Evolutionary conservation across 1,140 invertebrate species (phyloP).

Genomic region (Drosophila dunni): DNA sequence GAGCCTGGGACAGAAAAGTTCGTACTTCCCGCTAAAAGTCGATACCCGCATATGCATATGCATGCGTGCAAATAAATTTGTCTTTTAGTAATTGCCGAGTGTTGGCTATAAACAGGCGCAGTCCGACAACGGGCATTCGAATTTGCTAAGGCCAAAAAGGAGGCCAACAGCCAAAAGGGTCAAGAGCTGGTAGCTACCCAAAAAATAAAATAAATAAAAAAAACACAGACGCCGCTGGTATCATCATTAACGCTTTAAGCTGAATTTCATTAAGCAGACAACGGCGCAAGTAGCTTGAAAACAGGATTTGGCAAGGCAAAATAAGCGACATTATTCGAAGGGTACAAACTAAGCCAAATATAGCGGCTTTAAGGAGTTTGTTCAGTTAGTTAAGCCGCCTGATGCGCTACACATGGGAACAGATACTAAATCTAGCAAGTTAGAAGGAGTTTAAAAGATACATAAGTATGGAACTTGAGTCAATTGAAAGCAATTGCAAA

Average conservation of each 20-base stretch:
- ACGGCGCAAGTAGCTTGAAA: not conserved
- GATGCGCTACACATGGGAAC: not conserved
- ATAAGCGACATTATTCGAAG: slow-evolving; percentile 21
- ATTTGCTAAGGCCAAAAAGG: slow-evolving; percentile 5
- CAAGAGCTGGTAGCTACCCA: slow-evolving; percentile 8
- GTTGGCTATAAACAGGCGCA: slow-evolving; percentile 62
- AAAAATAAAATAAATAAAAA: not conserved
- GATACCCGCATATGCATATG: slow-evolving; percentile 52
- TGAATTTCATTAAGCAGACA: slow-evolving; percentile 71
- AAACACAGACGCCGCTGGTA: slow-evolving; percentile 31
- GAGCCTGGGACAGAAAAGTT: not conserved
- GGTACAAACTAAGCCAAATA: not conserved
- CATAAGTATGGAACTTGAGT: too few relatives aligned
- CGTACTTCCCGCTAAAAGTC: not conserved
- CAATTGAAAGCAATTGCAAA: too few relatives aligned
- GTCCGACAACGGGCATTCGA: slow-evolving; percentile 37
- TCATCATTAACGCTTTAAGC: slow-evolving; percentile 72
- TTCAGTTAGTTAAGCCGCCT: not conserved
- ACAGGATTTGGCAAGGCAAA: not conserved
- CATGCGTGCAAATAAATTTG: slow-evolving; percentile 84
- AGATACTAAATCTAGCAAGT: too few relatives aligned
- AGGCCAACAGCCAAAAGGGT: slow-evolving; percentile 1
- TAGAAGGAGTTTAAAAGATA: too few relatives aligned
- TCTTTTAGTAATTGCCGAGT: slow-evolving; percentile 83
- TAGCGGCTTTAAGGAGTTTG: too few relatives aligned